Conservation (phyloP, 2,113 vertebrate species). For the Pseudorhombus dupliciocellatus region DNA sequence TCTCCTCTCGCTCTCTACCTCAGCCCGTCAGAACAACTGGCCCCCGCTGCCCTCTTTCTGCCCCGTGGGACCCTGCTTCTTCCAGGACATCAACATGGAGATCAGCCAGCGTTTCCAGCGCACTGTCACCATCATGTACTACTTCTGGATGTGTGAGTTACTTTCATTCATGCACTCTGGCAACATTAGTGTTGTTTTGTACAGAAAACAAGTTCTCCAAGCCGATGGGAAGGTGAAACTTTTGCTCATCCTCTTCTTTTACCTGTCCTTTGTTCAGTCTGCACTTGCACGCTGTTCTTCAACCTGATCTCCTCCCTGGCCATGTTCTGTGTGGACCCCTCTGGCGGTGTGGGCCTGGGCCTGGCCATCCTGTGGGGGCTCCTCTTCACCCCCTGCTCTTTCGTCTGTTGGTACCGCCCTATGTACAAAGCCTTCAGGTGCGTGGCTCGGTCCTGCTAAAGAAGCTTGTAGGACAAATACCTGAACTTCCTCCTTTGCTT, state of each 20-base stretch:
- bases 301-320: slow-evolving; percentile 91
- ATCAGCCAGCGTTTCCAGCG: slow-evolving; percentile 92
- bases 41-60: slow-evolving; percentile 93
- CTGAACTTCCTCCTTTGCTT: background rate
- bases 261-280: slow-evolving; percentile 76
- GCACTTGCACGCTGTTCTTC: slow-evolving; percentile 83
- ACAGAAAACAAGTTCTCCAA: too few relatives aligned
- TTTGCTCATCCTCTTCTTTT: background rate
- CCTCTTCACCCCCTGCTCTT: slow-evolving; percentile 95
- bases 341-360: slow-evolving; percentile 84
- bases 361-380: slow-evolving; percentile 94
- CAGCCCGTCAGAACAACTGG: slow-evolving; percentile 93
- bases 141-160: slow-evolving; percentile 96
- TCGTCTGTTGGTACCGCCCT: slow-evolving; percentile 95
- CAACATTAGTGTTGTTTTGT: background rate
- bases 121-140: slow-evolving; percentile 92
- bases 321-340: slow-evolving; percentile 85
- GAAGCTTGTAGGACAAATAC: background rate
- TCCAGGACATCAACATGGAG: slow-evolving; percentile 94
- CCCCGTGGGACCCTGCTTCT: slow-evolving; percentile 94
- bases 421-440: slow-evolving; percentile 98
- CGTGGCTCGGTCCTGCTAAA: background rate
- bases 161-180: background rate
- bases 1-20: background rate
- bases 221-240: too few relatives aligned